Evolutionary conservation across 2,888 invertebrate genomes (phyloP), one percentile per base, ranked within the genome.

Genomic region (Nomada fucata): DNA sequence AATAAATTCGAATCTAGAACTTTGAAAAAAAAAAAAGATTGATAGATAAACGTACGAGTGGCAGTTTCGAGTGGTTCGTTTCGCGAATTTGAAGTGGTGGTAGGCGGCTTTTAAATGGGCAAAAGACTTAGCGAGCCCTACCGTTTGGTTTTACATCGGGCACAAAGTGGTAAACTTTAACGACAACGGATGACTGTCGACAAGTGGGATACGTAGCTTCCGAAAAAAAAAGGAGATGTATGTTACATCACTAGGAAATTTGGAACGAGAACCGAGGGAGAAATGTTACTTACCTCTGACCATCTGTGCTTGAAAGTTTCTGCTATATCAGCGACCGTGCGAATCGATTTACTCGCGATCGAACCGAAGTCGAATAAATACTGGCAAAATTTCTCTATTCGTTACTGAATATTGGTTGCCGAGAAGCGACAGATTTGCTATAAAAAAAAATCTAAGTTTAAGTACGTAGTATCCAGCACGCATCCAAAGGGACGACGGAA

Each of bases 211-310:
- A 13, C 47, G 15, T 2, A 11, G 15, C 15, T 47, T 15, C 3
- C 15, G 47, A 47, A 10, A 47, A 13, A 47, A 47, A 23, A 23
- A 47, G 15, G 47, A 47, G 47, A 47, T 47, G 47, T 15, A 5
- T 42, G 15, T 61, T 20, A 42, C 20, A n/a, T 4, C 36, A 13
- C 10, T 26, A n/a, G 18, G 20, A 68, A 74, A 59, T 36, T 67
- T 23, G 47, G 18, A 20, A 20, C 18, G 18, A 2, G 50, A 59
- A 47, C 26, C 57, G 18, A 55, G 15, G 11, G 11, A 26, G 50
- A 52, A 61, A 68, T 44, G 52, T 44, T 52, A 53, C 85, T 83
- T 68, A 90, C 90, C 90, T 86, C 87, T 88, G 75, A 90, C 89
- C 88, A 89, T 90, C 76, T 88, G 87, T 83, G 55, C 76, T 80